Evolutionary conservation across 2,888 invertebrate species (phyloP), one percentile per base, ranked within the genome.

Genomic region (Coelinius sp.): DNA sequence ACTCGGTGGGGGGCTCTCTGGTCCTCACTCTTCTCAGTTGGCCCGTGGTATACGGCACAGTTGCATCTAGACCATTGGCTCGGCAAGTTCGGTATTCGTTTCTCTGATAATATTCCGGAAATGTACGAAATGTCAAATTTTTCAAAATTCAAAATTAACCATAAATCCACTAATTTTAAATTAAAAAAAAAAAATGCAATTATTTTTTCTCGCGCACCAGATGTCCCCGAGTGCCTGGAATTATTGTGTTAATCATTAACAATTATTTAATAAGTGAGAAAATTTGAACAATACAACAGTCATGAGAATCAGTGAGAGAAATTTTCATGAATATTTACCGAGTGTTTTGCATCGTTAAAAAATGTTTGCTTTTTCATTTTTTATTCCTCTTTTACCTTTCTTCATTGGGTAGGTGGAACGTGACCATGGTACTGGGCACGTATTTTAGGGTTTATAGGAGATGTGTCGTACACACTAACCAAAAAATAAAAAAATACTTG

Each of bases 61-160:
- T 85, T 85, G 84, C 84, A 82, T 85, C 84, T 83, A 84, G 84
- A 84, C 84, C 80, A 81, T 83, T 82, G 82, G 78, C 81, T 80
- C 77, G 80, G 76, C 75, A 82, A 78, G 80, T 76, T 83, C 82
- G 75, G 63, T n/a, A 5, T 38, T 10, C 27, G 20, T 20, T 31
- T 41, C n/a, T 22, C 4, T 71, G 68, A 31, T 31, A 31, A 41
- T 41, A 41, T n/a, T 8, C 20, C 46, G 46, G 41, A 41, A 41
- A 41, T 52, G 69, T 56, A 14, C 17, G 41, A 41, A 41, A 41
- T 52, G 69, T 56, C 35, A 68, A 67, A 27, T 20, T 64, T 41
- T 46, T 31, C 38, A 22, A 44, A 44, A 46, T 46, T 52, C 12
- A 27, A 0, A 22, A 46, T 20, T 10, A 67, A 10, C 56, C 20